Evolutionary conservation across 1,140 invertebrate species (phyloP).

Genomic region (Melipona quadrifasciata): DNA sequence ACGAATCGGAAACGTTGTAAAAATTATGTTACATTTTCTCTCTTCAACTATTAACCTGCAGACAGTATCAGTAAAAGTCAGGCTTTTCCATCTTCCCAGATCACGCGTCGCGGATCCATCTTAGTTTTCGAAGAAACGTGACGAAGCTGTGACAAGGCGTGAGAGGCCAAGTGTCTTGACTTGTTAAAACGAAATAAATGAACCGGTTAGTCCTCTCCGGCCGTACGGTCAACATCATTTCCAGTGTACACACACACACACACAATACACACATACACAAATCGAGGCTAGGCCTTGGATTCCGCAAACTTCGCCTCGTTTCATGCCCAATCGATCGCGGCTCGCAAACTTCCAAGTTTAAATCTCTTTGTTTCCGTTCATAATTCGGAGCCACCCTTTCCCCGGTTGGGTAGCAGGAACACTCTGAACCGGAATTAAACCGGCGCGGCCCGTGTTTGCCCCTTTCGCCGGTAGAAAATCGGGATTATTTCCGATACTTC

Average conservation of each 20-base stretch:
- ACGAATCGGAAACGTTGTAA: neutral
- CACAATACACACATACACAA: slow-evolving; percentile 63
- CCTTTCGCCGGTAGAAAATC: slow-evolving; percentile 58
- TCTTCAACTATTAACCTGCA: neutral
- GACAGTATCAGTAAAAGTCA: neutral
- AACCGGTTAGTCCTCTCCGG: slow-evolving; percentile 42
- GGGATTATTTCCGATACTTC: slow-evolving; percentile 51
- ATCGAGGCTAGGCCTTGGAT: slow-evolving; percentile 55
- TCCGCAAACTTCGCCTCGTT: slow-evolving; percentile 72
- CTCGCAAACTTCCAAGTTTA: slow-evolving; percentile 66
- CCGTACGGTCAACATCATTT: slow-evolving; percentile 74
- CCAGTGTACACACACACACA: slow-evolving; percentile 64
- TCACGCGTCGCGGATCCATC: too few relatives aligned
- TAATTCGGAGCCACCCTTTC: slow-evolving; percentile 69
- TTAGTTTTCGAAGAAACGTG: neutral
- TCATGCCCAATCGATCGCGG: slow-evolving; percentile 72
- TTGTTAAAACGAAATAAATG: slow-evolving; percentile 36
- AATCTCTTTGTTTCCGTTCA: slow-evolving; percentile 73
- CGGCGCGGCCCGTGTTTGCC: slow-evolving; percentile 49
- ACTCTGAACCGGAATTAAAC: slow-evolving; percentile 67
- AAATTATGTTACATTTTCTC: neutral
- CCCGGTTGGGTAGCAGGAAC: slow-evolving; percentile 42
- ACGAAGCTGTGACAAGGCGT: neutral
- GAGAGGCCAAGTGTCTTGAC: slow-evolving; percentile 21
- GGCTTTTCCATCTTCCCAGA: too few relatives aligned